Conservation (phyloP, 2,797 vertebrate species). For the Dipus sagitta region DNA sequence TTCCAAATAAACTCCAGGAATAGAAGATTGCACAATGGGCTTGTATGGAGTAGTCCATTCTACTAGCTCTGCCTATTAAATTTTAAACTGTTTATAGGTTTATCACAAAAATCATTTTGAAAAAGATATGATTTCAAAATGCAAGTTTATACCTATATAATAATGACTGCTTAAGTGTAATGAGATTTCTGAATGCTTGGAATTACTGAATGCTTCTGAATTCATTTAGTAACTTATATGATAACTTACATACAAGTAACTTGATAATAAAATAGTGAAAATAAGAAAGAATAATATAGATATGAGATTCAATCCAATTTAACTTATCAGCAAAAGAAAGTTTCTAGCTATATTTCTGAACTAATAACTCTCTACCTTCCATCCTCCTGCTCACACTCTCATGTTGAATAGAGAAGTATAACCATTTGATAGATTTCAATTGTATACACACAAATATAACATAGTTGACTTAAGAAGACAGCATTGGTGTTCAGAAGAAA, state of each 20-base stretch:
- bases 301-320: not conserved
- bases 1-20: constrained; percentile 27
- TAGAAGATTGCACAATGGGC: not conserved
- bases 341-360: not conserved
- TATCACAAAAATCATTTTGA: not conserved
- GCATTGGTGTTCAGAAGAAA: not conserved
- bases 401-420: not conserved
- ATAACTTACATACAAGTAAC: no score
- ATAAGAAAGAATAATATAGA: not conserved
- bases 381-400: not conserved
- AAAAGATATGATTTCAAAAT: not conserved
- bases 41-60: not conserved
- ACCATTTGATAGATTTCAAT: not conserved
- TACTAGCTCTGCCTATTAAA: not conserved
- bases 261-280: constrained; percentile 24
- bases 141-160: not conserved
- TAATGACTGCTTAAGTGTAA: not conserved
- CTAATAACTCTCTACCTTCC: not conserved
- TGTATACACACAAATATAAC: not conserved
- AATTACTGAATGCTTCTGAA: not conserved
- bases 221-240: not conserved
- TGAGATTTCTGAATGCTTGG: not conserved
- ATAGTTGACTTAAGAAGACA: constrained; percentile 33
- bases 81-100: not conserved
- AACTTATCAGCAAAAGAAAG: not conserved